Conservation (phyloP, 2,113 vertebrate genomes). For the Chionomys nivalis region DNA sequence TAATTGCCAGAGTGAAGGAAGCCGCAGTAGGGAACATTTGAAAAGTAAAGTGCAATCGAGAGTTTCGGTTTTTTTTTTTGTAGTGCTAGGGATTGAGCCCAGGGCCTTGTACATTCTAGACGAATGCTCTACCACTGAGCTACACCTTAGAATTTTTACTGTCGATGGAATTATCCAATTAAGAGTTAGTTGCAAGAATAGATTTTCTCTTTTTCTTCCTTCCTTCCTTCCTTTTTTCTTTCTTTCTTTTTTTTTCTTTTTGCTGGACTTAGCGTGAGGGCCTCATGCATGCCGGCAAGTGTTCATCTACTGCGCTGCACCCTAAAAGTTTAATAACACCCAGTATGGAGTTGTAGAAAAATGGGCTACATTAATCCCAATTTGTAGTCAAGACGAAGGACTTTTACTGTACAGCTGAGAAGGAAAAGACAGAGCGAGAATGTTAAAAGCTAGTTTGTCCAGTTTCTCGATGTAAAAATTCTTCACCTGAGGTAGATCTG, state of each 20-base stretch:
- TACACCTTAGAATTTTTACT: not conserved
- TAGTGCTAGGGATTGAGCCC: not conserved
- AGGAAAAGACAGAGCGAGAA: not conserved
- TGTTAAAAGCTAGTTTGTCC: not conserved
- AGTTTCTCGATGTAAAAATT: not conserved
- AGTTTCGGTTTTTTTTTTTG: slow-evolving; percentile 27
- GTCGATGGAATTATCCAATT: slow-evolving; percentile 16
- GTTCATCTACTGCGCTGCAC: not conserved
- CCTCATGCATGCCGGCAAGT: not conserved
- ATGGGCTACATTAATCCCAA: not conserved
- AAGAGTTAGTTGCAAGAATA: not conserved
- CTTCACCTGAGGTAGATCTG: not conserved
- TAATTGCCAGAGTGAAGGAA: not conserved
- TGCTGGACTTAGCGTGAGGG: not conserved
- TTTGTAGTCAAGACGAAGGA: not conserved
- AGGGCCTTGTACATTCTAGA: not conserved
- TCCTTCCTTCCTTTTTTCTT: rapidly evolving
- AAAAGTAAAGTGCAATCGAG: slow-evolving; percentile 43
- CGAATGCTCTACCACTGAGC: not conserved
- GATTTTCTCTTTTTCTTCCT: not conserved
- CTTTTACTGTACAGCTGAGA: no score
- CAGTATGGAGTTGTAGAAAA: not conserved
- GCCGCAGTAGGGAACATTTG: slow-evolving; percentile 30
- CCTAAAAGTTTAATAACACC: not conserved
- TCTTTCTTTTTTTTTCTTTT: rapidly evolving